phyloP scores from a whole-genome alignment of 2,797 vertebrate genomes.

The Acrossocheilus wenchowensis region DNA sequence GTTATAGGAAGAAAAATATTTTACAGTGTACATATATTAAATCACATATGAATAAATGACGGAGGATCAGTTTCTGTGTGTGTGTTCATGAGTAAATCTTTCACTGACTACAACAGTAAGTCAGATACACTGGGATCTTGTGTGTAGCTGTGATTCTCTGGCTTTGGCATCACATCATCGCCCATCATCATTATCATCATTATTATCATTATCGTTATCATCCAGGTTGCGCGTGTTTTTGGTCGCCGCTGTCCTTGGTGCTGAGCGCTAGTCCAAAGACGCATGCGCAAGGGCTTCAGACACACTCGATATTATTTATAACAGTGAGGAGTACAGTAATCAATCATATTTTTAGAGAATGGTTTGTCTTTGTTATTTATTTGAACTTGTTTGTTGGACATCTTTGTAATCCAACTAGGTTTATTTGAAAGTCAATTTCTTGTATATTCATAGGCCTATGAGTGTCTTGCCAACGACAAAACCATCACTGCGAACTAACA shows the following conservation, averaged over 20 bases:
- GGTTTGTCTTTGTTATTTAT: background rate
- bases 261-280: slow-evolving; percentile 11
- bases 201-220: background rate
- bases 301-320: background rate
- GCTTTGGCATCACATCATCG: slow-evolving; percentile 2
- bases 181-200: too few species aligned
- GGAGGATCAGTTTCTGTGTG: background rate
- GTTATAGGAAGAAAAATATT: slow-evolving; percentile 39
- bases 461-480: background rate
- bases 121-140: background rate
- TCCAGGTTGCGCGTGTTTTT: background rate
- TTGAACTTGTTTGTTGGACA: background rate
- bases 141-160: background rate
- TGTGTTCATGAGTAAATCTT: background rate
- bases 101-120: background rate
- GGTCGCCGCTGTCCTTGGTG: slow-evolving; percentile 37
- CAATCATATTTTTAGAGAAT: background rate
- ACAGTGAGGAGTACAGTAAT: background rate
- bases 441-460: too few species aligned
- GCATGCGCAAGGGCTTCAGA: background rate
- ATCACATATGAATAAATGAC: slow-evolving; percentile 32
- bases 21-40: slow-evolving; percentile 39
- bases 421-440: background rate
- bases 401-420: background rate
- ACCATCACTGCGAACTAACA: background rate